Evolutionary conservation across 2,888 invertebrate species (phyloP).

Genomic region (Autographa pulchrina): DNA sequence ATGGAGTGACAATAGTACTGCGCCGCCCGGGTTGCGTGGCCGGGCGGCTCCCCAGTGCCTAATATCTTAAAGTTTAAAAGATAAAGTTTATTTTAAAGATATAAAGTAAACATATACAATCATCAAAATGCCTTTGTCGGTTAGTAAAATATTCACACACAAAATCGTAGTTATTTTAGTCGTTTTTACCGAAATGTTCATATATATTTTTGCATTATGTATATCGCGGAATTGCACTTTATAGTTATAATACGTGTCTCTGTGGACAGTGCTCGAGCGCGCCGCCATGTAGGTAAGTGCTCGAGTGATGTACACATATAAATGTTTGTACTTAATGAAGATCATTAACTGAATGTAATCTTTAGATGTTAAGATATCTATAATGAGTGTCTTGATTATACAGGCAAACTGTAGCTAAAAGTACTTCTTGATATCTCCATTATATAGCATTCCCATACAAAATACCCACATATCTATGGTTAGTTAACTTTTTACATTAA

Average conservation of each 20-base stretch:
- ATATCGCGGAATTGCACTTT: conserved; percentile 72
- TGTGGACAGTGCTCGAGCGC: conserved; percentile 64
- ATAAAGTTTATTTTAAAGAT: conserved; percentile 59
- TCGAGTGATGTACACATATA: conserved; percentile 61
- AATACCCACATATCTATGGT: conserved; percentile 49
- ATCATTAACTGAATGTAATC: conserved; percentile 57
- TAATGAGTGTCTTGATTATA: conserved; percentile 74
- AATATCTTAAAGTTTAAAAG: conserved; percentile 60
- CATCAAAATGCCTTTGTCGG: conserved; percentile 69
- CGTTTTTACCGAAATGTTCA: conserved; percentile 62
- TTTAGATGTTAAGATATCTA: conserved; percentile 67
- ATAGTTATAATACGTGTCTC: conserved; percentile 64
- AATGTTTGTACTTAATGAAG: conserved; percentile 64
- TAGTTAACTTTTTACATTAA: conserved; percentile 49
- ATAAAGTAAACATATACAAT: conserved; percentile 58
- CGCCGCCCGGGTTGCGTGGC: conserved; percentile 39
- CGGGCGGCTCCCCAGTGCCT: conserved; percentile 73
- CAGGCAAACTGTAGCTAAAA: conserved; percentile 76
- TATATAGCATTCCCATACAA: conserved; percentile 52
- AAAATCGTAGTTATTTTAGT: conserved; percentile 62
- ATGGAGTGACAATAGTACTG: conserved; percentile 60
- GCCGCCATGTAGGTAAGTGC: conserved; percentile 8
- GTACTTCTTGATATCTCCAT: conserved; percentile 52
- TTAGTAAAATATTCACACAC: conserved; percentile 62
- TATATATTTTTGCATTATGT: conserved; percentile 70